Evolutionary conservation across 2,888 invertebrate genomes (phyloP), one percentile per base, ranked within the genome.

Genomic region (Anaspis maculata): DNA sequence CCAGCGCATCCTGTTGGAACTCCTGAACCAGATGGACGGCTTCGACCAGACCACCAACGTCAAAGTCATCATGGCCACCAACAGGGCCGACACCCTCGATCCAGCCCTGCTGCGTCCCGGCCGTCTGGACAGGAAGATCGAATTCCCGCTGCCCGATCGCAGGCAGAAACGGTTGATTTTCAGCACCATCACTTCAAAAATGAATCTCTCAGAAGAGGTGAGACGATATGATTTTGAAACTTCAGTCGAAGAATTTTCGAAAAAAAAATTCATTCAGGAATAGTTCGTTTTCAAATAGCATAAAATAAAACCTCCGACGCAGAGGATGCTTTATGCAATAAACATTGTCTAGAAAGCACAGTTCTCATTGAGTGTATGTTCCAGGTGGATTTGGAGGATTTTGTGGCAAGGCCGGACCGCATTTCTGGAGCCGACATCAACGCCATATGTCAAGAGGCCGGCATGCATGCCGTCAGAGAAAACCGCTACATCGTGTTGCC

Each of bases 31-130:
- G 69, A 98, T 98, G 98, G 98, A 98, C 68, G 98, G 98, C 30
- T 98, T 98, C 64, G 98, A 99, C 69, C 97, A 98, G 68, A 96
- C 95, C 1, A 96, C 97, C n/a, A 98, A 99, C 70, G 97, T 98
- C 10, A 98, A 99, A 75, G 96, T 66, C 7, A 92, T 94, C 39
- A 94, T 94, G 92, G 94, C 94, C 1, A 95, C 94, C 4, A 95
- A 95, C 67, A 78, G 95, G 56, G 95, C 96, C 3, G 98, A 99
- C 61, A 99, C 97, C 1, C 68, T 99, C 36, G 98, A 99, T 70
- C 98, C 98, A n/a, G 98, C 94, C 16, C 69, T 96, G 10, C 71
- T 96, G 13, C 76, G 94, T 56, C 94, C 95, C 3, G 98, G 98
- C 10, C 83, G 98, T 61, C 75, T 98, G 36, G 98, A 98, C 68